Percentiles rank a stretch among this genome's conserved stretches.
These are phyloP conservation scores for Acanthopleura granulata DNA, from an alignment of 2,888 invertebrate genomes.

Conservation along the genomic window DNA sequence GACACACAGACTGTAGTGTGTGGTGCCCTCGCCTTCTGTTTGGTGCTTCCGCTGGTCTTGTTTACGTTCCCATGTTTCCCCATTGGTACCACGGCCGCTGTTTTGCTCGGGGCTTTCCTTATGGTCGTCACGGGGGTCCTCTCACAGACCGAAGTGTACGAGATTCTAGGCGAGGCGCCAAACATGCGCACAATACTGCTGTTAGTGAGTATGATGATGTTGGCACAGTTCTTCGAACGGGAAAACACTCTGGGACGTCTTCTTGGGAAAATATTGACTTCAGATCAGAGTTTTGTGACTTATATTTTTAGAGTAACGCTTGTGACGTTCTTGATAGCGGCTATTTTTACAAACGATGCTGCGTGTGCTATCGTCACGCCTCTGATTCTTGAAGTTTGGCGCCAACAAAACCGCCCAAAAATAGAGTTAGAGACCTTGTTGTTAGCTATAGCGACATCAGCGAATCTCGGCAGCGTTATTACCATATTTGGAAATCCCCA, in stretches of 20 bases:
- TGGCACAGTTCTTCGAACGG: slow-evolving; percentile 39
- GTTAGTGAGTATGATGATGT: slow-evolving; percentile 40
- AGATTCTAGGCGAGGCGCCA: slow-evolving; percentile 31
- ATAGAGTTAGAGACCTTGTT: slow-evolving; percentile 38
- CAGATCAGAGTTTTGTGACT: slow-evolving; percentile 27
- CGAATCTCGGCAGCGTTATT: slow-evolving; percentile 39
- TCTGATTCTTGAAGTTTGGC: slow-evolving; percentile 38
- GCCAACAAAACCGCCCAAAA: slow-evolving; percentile 34
- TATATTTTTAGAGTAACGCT: slow-evolving; percentile 35
- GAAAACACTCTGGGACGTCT: slow-evolving; percentile 33
- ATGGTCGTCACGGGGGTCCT: slow-evolving; percentile 38
- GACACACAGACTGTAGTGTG: slow-evolving; percentile 30
- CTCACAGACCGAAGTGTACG: slow-evolving; percentile 34
- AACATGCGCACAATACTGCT: slow-evolving; percentile 37
- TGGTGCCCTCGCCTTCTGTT: slow-evolving; percentile 34
- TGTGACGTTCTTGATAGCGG: slow-evolving; percentile 33
- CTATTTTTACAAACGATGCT: slow-evolving; percentile 43
- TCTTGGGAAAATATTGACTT: slow-evolving; percentile 30
- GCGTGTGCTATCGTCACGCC: slow-evolving; percentile 40
- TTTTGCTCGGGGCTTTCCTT: slow-evolving; percentile 36
- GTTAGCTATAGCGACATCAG: slow-evolving; percentile 37
- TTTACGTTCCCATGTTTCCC: slow-evolving; percentile 35
- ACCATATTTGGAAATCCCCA: slow-evolving; percentile 41
- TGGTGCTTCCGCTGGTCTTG: slow-evolving; percentile 37
- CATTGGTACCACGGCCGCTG: slow-evolving; percentile 33